Conservation (phyloP, 2,113 vertebrate species). For the Pandion haliaetus region DNA sequence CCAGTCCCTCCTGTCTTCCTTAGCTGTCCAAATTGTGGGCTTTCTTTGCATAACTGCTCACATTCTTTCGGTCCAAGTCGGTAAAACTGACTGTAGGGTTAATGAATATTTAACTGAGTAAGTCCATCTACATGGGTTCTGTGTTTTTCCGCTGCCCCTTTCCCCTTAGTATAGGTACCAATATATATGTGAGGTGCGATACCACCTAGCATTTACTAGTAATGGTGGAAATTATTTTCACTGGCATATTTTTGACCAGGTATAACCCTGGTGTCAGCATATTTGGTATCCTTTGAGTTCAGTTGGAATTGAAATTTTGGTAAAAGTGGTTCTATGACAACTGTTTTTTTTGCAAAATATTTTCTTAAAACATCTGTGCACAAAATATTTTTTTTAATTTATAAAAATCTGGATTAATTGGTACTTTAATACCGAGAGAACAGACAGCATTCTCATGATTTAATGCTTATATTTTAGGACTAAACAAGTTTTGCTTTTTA, state of each 20-base stretch:
- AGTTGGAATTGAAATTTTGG: neutral
- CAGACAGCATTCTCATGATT: neutral
- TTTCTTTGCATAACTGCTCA: neutral
- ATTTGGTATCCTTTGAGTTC: neutral
- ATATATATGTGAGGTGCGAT: neutral
- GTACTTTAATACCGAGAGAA: neutral
- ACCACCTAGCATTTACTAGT: neutral
- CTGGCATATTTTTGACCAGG: neutral
- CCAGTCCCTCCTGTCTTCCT: neutral
- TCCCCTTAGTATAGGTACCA: neutral
- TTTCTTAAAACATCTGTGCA: neutral
- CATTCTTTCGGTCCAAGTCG: neutral
- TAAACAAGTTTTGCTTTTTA: neutral
- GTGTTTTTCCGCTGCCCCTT: fast-evolving
- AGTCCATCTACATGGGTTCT: neutral
- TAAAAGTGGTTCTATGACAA: neutral
- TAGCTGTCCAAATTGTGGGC: neutral
- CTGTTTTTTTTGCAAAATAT: neutral
- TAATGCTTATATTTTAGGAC: neutral
- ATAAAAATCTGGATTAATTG: neutral
- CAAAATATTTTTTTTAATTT: neutral
- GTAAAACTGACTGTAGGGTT: neutral
- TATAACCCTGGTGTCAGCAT: neutral
- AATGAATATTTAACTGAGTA: neutral
- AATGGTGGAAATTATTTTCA: neutral